Evolutionary conservation across 2,797 vertebrate species (phyloP).

Genomic region (Chloroceryle amazona): DNA sequence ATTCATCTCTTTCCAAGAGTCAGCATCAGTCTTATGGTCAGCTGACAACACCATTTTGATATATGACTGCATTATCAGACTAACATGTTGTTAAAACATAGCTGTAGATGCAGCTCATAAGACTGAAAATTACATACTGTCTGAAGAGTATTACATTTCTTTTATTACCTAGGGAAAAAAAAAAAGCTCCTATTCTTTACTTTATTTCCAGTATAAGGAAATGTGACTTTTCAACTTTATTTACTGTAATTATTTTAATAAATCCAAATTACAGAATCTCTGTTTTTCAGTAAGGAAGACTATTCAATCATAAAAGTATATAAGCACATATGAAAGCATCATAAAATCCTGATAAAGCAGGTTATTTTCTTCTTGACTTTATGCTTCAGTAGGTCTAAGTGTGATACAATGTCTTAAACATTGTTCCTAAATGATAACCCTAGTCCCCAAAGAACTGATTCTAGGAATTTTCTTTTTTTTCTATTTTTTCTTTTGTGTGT

Average conservation of each 20-base stretch:
- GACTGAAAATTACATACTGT: neutral
- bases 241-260: neutral
- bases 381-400: neutral
- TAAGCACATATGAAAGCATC: neutral
- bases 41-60: neutral
- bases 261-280: neutral
- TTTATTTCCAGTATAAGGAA: neutral
- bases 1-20: neutral
- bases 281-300: neutral
- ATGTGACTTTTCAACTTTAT: neutral
- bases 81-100: neutral
- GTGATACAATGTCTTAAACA: neutral
- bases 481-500: no score
- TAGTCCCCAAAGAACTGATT: neutral
- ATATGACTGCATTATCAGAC: neutral
- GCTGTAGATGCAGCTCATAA: neutral
- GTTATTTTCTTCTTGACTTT: neutral
- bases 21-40: neutral
- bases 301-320: constrained; percentile 1
- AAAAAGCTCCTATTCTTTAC: neutral
- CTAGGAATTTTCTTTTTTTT: neutral
- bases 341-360: constrained; percentile 31
- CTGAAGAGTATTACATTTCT: neutral
- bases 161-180: neutral
- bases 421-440: neutral